Base-by-base conservation (phyloP, 2,797 vertebrate species). In the Geotrypetes seraphini region DNA sequence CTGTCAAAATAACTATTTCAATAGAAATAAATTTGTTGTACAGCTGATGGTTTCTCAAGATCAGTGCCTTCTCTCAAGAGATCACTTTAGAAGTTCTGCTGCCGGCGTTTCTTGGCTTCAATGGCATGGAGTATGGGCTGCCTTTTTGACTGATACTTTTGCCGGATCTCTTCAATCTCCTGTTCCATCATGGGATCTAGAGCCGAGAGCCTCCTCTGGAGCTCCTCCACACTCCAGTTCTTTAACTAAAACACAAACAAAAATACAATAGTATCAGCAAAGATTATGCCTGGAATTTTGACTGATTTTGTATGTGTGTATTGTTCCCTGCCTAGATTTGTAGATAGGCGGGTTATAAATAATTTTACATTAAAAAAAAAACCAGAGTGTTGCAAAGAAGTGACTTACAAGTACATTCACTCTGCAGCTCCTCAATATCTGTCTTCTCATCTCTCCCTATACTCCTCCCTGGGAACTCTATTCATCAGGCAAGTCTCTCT, bases 161-260 rank as follows among this genome's bases (percentile, higher is more conserved):
- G 92, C 3, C 69, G 91, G 35, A 97, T 96, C 66, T 96, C 92
- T 66, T 96, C 90, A 3, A 98, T 94, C 72, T 98, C 94, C 65
- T 88, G 91, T 64, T 96, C 89, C 94, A 97, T 97, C 81, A 94
- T 88, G 49, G 93, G 94, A 60, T 96, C 92, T 18, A 98, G 83
- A 10, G 92, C 84, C 5, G 73, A 65, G 5, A 98, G 81, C 18
- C 85, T 77, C 38, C 63, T 60, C 47, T 82, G 84, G 5, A 97
- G 86, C 37, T 97, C 91, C 36, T 92, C 89, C 21, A 92, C 91
- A 0, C 84, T 84, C 92, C 91, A 96, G 1, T 78, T 71, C 30
- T 84, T 88, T 13, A 95, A 79, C 94, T 97, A 18, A 12, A 31
- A 52, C n/a, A n/a, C n/a, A n/a, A n/a, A n/a, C n/a, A n/a, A n/a